Evolutionary conservation across 2,888 invertebrate species (phyloP), one percentile per base, ranked within the genome.

Genomic region (Phymatocera aterrima): DNA sequence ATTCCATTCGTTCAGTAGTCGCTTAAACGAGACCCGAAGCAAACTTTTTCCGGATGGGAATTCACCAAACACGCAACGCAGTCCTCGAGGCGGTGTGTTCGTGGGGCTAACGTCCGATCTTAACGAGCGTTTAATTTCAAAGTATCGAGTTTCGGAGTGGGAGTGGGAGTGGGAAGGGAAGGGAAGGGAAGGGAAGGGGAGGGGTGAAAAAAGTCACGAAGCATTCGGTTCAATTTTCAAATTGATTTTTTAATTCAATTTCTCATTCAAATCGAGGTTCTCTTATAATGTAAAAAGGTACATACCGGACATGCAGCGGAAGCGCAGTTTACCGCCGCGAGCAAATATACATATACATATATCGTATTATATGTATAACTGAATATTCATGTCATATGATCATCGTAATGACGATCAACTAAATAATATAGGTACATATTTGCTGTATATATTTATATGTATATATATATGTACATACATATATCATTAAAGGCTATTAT

Each of bases 271-370:
- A 81, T 72, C 75, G 79, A 80, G 80, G 77, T 83, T 81, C 74
- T 51, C 80, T 84, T 82, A 82, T 64, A 82, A 83, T 79, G 82
- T 84, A 85, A 81, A 83, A 85, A 84, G 85, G 83, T 85, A 87
- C 84, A 87, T 84, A 80, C 81, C 80, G 82, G 81, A 83, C 82
- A 80, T 65, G 54, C n/a, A 43, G 61, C 70, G 78, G 72, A 54
- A 72, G 54, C 46, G 34, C n/a, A n/a, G n/a, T 74, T 60, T 34
- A 70, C 78, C 78, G 78, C 72, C 78, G 78, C 72, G 74, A 70
- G 72, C 78, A 46, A 74, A 78, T 78, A 74, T 72, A 78, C 70
- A 75, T 43, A 61, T 40, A 77, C 60, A 77, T 72, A 75, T 74
- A n/a, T n/a, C n/a, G n/a, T n/a, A n/a, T 64, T 28, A 70, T 77